phyloP scores from a whole-genome alignment of 2,113 vertebrate genomes.

The Cathartes aura region DNA sequence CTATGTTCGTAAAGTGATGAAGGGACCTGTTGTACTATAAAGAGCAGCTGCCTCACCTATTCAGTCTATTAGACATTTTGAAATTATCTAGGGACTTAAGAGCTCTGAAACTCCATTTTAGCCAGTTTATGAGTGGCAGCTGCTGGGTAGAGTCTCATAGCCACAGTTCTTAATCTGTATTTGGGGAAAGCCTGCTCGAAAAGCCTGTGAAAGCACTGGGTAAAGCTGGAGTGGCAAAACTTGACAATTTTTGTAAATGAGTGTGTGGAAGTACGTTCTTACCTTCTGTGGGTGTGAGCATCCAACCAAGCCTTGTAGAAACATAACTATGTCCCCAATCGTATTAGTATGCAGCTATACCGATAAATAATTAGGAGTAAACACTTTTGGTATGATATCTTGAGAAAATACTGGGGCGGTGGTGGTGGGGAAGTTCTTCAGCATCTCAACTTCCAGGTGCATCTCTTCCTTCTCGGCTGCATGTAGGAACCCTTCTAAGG shows the following conservation, averaged over 20 bases:
- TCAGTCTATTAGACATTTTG: neutral
- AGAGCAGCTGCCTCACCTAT: neutral
- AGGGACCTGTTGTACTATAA: neutral
- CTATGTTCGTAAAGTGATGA: neutral
- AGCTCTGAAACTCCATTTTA: neutral
- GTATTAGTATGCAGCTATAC: neutral
- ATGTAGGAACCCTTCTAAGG: rapidly evolving
- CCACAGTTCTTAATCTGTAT: neutral
- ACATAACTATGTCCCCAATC: rapidly evolving
- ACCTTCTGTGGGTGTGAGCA: neutral
- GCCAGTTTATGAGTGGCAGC: neutral
- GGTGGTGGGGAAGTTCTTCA: neutral
- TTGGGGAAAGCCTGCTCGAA: neutral
- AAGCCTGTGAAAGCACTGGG: neutral
- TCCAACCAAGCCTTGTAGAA: neutral
- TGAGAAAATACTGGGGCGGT: neutral
- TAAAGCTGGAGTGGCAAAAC: neutral
- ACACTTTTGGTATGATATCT: neutral
- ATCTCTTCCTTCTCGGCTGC: neutral
- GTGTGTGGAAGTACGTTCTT: neutral
- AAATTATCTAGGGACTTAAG: neutral
- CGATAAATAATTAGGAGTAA: neutral
- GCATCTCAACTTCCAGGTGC: neutral
- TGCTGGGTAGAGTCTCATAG: neutral
- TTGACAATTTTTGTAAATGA: neutral